Evolutionary conservation across 2,113 vertebrate species (phyloP).

Genomic region (Sciurus niger): DNA sequence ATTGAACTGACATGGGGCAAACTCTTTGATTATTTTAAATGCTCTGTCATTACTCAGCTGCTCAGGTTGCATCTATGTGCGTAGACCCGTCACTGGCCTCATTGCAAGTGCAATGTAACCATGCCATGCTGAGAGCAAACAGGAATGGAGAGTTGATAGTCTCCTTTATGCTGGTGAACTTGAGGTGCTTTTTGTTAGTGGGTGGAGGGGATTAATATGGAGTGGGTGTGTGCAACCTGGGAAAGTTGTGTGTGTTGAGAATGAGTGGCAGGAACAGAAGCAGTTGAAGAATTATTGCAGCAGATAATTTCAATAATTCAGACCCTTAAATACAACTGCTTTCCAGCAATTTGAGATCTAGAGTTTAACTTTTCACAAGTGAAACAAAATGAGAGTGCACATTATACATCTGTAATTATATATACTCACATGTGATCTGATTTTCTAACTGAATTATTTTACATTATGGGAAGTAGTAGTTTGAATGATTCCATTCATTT

Average conservation of each 20-base stretch:
- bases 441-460: slow-evolving; percentile 29
- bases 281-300: not conserved
- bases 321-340: not conserved
- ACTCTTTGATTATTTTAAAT: slow-evolving; percentile 3
- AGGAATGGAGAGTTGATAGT: not conserved
- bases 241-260: not conserved
- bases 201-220: not conserved
- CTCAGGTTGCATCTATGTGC: not conserved
- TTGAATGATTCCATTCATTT: slow-evolving; percentile 51
- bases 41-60: not conserved
- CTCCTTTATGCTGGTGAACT: not conserved
- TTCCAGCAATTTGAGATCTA: not conserved
- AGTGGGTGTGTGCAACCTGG: not conserved
- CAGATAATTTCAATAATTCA: not conserved
- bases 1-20: not conserved
- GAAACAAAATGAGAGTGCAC: not conserved
- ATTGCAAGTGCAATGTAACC: not conserved
- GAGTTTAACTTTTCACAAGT: not conserved
- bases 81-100: not conserved
- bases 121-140: not conserved
- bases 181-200: not conserved
- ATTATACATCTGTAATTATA: slow-evolving; percentile 30
- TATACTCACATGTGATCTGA: not conserved
- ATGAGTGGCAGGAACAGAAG: not conserved
- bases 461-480: not conserved